Evolutionary conservation across 1,140 invertebrate genomes (phyloP).

Genomic region (Meloidogyne exigua): DNA sequence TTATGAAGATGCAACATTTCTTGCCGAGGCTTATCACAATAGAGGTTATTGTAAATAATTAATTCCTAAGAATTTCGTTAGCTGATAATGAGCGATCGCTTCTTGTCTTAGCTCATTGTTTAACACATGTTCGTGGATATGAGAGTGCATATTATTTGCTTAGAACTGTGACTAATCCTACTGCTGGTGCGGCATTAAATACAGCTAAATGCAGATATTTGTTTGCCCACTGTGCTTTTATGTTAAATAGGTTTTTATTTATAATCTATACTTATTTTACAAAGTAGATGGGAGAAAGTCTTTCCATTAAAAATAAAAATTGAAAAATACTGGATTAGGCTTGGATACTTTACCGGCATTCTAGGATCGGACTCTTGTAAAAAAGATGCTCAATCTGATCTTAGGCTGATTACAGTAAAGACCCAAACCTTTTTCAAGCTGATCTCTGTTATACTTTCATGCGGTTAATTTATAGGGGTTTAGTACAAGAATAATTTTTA

Average conservation of each 20-base stretch:
- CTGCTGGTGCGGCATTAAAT: slow-evolving; percentile 25
- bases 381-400: too few relatives aligned
- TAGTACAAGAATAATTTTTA: not conserved
- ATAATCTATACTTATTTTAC: too few relatives aligned
- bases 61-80: slow-evolving; percentile 21
- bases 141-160: slow-evolving; percentile 37
- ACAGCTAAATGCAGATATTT: slow-evolving; percentile 33
- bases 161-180: slow-evolving; percentile 19
- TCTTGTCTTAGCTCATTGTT: slow-evolving; percentile 32
- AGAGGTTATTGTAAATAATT: slow-evolving; percentile 12
- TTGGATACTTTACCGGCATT: too few relatives aligned
- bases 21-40: slow-evolving; percentile 42
- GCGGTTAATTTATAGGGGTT: not conserved
- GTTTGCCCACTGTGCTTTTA: slow-evolving; percentile 41
- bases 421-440: too few relatives aligned
- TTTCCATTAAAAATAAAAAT: too few relatives aligned
- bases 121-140: slow-evolving; percentile 7
- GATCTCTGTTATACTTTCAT: too few relatives aligned
- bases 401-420: too few relatives aligned
- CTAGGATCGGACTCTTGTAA: too few relatives aligned
- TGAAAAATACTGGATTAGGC: too few relatives aligned
- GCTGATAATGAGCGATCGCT: slow-evolving; percentile 30
- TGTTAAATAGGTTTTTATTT: slow-evolving; percentile 21
- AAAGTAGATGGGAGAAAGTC: too few relatives aligned
- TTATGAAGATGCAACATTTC: slow-evolving; percentile 44